Evolutionary conservation across 2,113 vertebrate species (phyloP), one percentile per base, ranked within the genome.

Genomic region (Dipodomys spectabilis): DNA sequence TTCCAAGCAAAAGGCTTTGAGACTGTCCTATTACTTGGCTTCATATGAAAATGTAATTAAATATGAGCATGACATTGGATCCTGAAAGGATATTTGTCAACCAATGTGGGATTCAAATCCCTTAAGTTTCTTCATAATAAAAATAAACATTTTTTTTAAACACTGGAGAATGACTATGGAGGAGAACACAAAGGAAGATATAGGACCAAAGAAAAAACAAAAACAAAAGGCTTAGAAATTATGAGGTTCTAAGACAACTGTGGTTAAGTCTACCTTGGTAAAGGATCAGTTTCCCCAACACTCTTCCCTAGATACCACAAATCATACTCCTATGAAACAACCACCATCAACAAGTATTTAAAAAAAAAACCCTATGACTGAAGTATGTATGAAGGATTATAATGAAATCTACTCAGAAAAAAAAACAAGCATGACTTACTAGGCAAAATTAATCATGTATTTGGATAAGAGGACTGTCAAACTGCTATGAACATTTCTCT

Each of bases 1-100:
- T 25, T 96, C 10, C 67, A 72, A 79, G 67, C 25, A 44, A 82
- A 93, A 92, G 93, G 35, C 53, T 89, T 10, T 86, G 16, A 83
- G 45, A 32, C 15, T 65, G 45, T 1, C 64, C 60, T n/a, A 72
- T 2, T 60, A 62, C 72, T 83, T 79, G 60, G 65, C 49, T 88
- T 72, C 60, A 88, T 19, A 80, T 32, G 22, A 88, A 95, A 96
- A 88, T 88, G 79, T 80, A 96, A 73, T 75, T 87, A 93, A 88
- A 82, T 67, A 35, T 77, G 30, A 94, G 75, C 73, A 88, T 62
- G 49, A 81, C 45, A 88, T 7, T 77, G 35, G 27, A 84, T 79
- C 5, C 19, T 92, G 30, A 88, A 86, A 57, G 15, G 65, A 20
- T 16, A 80, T 74, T 93, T 96, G 39, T 77, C 20, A 91, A 96